phyloP scores from a whole-genome alignment of 64 coral and sea anemone genomes.

The Dendronephthya gigantea region DNA sequence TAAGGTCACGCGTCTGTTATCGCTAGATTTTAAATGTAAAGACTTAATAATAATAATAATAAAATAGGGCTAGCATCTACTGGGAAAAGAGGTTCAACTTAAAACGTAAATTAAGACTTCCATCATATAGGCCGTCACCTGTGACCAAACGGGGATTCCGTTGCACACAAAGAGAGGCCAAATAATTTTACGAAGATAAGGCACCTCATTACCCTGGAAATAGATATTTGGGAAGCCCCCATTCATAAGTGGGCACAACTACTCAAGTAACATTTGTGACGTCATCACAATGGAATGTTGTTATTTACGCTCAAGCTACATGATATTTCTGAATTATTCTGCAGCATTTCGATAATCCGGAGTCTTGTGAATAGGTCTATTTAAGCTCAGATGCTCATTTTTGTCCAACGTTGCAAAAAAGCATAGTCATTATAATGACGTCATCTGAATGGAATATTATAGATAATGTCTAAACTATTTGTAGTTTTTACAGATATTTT shows the following conservation, averaged over 20 bases:
- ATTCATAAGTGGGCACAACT: constrained; percentile 1
- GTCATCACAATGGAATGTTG: constrained; percentile 10
- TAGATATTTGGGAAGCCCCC: neutral
- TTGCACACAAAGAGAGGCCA: too few species aligned
- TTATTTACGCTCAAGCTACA: neutral
- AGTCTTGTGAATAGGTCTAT: neutral
- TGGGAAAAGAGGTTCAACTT: too few species aligned
- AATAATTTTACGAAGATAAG: too few species aligned
- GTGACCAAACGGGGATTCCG: too few species aligned
- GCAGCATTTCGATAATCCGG: neutral
- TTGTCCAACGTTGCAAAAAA: neutral
- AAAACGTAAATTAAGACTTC: too few species aligned
- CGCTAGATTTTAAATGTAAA: too few species aligned
- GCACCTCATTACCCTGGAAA: too few species aligned
- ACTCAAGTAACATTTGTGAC: neutral
- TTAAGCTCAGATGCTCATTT: neutral
- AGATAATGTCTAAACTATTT: neutral
- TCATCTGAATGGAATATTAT: neutral
- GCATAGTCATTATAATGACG: neutral
- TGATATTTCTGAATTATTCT: neutral
- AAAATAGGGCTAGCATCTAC: too few species aligned
- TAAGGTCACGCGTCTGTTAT: too few species aligned
- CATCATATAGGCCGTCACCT: too few species aligned
- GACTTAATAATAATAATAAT: too few species aligned
- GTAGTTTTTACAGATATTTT: neutral